phyloP scores from a whole-genome alignment of 2,888 invertebrate species.

The Napeogenes inachia region DNA sequence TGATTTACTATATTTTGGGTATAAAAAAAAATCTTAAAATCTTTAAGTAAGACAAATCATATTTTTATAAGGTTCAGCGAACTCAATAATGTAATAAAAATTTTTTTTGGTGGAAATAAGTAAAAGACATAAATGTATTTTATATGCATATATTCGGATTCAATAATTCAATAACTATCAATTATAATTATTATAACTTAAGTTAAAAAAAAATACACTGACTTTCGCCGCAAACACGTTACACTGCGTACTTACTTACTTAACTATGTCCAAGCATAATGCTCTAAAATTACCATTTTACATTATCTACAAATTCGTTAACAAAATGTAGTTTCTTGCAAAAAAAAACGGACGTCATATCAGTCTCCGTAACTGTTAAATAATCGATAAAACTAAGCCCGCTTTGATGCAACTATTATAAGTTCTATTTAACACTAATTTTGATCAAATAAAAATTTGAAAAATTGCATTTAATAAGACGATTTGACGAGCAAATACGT shows the following conservation, averaged over 20 bases:
- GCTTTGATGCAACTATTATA: background rate
- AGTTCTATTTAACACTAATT: background rate
- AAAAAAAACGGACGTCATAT: background rate
- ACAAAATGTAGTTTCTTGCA: constrained; percentile 15
- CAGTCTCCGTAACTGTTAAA: too few species aligned
- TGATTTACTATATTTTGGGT: too few species aligned
- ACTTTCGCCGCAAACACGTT: constrained; percentile 61
- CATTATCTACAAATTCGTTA: constrained; percentile 52
- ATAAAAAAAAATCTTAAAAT: too few species aligned
- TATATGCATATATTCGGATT: constrained; percentile 77
- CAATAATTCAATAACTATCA: constrained; percentile 75
- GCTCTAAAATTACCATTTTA: constrained; percentile 73
- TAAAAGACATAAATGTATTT: constrained; percentile 40
- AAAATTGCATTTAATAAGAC: constrained; percentile 15
- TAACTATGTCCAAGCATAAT: constrained; percentile 72
- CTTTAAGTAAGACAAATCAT: too few species aligned
- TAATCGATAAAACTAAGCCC: background rate
- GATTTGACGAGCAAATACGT: constrained; percentile 25
- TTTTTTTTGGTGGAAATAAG: constrained; percentile 9
- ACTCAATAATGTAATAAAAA: too few species aligned
- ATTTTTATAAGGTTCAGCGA: too few species aligned
- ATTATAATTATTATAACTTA: constrained; percentile 67
- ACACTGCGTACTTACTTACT: constrained; percentile 53
- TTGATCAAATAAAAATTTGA: constrained; percentile 9
- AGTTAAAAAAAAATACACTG: constrained; percentile 70